These are phyloP conservation scores for Parapsyche elsis DNA, from an alignment of 1,140 invertebrate genomes.

Conservation along the genomic window DNA sequence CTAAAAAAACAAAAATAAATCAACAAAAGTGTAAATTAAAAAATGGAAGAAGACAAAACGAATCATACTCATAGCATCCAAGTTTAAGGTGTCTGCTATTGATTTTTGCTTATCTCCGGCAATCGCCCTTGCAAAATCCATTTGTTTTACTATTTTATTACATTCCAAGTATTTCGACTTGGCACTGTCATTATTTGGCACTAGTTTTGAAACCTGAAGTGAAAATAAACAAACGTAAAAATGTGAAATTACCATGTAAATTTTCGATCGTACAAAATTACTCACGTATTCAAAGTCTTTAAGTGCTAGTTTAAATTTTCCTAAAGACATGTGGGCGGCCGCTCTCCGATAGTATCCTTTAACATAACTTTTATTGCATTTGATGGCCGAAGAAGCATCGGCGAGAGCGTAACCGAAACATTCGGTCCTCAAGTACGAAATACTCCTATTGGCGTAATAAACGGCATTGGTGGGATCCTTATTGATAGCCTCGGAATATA, in stretches of 20 bases:
- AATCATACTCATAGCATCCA: conserved; percentile 89
- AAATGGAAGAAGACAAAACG: not conserved
- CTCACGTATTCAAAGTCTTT: conserved; percentile 96
- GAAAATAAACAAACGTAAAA: not conserved
- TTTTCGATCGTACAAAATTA: too few species aligned
- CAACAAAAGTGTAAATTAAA: not conserved
- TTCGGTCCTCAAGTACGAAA: conserved; percentile 92
- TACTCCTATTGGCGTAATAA: conserved; percentile 94
- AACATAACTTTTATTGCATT: conserved; percentile 89
- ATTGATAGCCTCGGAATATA: conserved; percentile 93
- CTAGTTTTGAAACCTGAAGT: conserved; percentile 83
- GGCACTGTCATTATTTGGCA: conserved; percentile 95
- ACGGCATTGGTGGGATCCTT: conserved; percentile 84
- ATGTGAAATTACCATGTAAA: not conserved
- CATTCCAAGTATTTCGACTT: conserved; percentile 94
- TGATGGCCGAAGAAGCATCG: conserved; percentile 93
- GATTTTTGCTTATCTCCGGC: conserved; percentile 88
- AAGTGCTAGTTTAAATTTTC: conserved; percentile 96
- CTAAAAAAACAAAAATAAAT: conserved; percentile 64
- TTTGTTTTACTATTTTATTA: conserved; percentile 93
- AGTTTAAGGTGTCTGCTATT: conserved; percentile 86
- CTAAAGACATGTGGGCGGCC: conserved; percentile 95
- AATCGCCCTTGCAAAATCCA: conserved; percentile 98
- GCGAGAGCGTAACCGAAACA: conserved; percentile 92
- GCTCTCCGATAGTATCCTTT: conserved; percentile 97